phyloP scores from a whole-genome alignment of 2,888 invertebrate species.

The Nephrotoma appendiculata region DNA sequence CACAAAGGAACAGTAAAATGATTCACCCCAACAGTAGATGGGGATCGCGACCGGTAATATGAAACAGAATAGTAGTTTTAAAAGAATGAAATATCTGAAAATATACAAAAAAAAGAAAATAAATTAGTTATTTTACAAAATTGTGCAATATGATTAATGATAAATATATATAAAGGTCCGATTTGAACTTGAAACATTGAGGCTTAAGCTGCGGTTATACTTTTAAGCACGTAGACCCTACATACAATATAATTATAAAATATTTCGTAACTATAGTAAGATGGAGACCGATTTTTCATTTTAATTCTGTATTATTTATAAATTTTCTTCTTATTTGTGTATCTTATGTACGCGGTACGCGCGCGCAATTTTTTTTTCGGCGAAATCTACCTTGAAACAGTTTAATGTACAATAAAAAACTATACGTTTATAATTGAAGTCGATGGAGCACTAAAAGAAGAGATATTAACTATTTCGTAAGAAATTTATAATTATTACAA shows the following conservation, averaged over 20 bases:
- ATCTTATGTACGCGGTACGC: neutral
- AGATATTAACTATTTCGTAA: neutral
- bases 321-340: neutral
- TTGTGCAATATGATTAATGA: neutral
- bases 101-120: constrained; percentile 9
- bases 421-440: neutral
- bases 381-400: neutral
- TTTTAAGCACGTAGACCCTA: neutral
- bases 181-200: neutral
- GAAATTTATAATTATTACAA: neutral
- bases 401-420: neutral
- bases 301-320: neutral
- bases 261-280: neutral
- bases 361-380: neutral
- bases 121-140: neutral
- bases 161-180: neutral
- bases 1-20: constrained; percentile 46
- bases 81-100: constrained; percentile 45
- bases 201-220: neutral
- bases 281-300: neutral
- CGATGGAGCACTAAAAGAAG: neutral
- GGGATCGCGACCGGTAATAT: constrained; percentile 57
- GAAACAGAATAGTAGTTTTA: constrained; percentile 56
- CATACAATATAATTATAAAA: neutral
- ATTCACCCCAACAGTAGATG: constrained; percentile 54